Conservation (phyloP, 2,113 vertebrate species). For the Tragulus kanchil region DNA sequence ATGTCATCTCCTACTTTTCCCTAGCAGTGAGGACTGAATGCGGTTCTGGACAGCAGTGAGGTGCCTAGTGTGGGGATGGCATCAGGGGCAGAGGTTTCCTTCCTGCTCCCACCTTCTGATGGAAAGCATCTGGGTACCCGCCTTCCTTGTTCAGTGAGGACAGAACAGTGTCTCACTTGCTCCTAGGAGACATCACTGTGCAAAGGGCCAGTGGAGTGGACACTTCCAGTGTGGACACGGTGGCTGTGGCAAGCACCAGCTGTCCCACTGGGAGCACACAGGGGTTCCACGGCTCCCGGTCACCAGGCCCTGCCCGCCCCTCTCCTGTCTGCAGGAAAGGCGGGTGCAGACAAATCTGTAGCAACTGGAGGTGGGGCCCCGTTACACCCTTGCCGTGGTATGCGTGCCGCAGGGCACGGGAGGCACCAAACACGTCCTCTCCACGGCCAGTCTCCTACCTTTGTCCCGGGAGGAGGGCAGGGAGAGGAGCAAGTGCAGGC, state of each 20-base stretch:
- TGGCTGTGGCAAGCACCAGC: background rate
- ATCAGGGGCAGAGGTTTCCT: background rate
- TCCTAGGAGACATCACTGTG: background rate
- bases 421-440: constrained; percentile 75
- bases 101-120: background rate
- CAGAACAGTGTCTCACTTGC: background rate
- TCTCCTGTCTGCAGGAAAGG: constrained; percentile 23
- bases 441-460: constrained; percentile 82
- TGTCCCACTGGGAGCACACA: background rate
- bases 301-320: background rate
- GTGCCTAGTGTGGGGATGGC: background rate
- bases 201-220: background rate
- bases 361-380: constrained; percentile 56
- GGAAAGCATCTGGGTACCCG: background rate
- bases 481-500: constrained; percentile 81
- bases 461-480: constrained; percentile 72
- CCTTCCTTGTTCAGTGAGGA: constrained; percentile 13
- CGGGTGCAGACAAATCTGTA: background rate
- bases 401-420: constrained; percentile 73
- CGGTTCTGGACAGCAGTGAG: background rate
- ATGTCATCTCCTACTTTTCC: background rate
- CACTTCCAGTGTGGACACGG: constrained; percentile 7
- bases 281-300: background rate
- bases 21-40: background rate
- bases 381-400: constrained; percentile 79